These are phyloP conservation scores for Pinna nobilis DNA, from an alignment of 1,140 invertebrate species.

Conservation along the genomic window DNA sequence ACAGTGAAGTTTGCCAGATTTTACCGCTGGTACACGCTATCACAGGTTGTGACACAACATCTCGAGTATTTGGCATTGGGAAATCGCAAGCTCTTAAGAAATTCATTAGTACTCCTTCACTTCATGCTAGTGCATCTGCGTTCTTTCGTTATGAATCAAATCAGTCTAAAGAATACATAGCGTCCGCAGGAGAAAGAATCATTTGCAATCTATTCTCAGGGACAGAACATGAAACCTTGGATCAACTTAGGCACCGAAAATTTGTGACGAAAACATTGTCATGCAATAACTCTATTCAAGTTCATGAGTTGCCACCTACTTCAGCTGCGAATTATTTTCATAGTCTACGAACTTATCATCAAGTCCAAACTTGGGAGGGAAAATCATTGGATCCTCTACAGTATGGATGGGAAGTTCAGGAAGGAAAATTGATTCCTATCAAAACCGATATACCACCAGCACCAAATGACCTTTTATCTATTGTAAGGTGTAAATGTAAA, in stretches of 20 bases:
- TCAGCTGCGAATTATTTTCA: conserved; percentile 25
- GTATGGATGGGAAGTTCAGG: conserved; percentile 20
- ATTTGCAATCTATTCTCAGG: conserved; percentile 24
- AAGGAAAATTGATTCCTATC: conserved; percentile 10
- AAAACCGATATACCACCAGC: conserved; percentile 17
- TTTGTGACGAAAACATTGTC: not conserved
- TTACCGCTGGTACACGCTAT: conserved; percentile 32
- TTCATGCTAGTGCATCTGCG: not conserved
- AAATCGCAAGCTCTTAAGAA: not conserved
- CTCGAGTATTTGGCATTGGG: conserved; percentile 25
- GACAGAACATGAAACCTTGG: not conserved
- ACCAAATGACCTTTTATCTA: conserved; percentile 18
- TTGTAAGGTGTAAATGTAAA: conserved; percentile 41
- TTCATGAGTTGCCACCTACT: conserved; percentile 29
- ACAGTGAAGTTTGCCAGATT: not conserved
- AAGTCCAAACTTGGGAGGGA: conserved; percentile 29
- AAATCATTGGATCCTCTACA: not conserved
- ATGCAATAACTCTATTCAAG: not conserved
- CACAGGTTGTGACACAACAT: conserved; percentile 43
- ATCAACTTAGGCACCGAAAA: conserved; percentile 18
- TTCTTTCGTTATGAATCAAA: conserved; percentile 1
- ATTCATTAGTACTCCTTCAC: not conserved
- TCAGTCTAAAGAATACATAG: conserved; percentile 3
- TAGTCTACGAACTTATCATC: conserved; percentile 26
- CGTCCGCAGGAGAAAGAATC: conserved; percentile 33